Base-by-base conservation (phyloP, 2,888 invertebrate genomes). In the Noctua comes region DNA sequence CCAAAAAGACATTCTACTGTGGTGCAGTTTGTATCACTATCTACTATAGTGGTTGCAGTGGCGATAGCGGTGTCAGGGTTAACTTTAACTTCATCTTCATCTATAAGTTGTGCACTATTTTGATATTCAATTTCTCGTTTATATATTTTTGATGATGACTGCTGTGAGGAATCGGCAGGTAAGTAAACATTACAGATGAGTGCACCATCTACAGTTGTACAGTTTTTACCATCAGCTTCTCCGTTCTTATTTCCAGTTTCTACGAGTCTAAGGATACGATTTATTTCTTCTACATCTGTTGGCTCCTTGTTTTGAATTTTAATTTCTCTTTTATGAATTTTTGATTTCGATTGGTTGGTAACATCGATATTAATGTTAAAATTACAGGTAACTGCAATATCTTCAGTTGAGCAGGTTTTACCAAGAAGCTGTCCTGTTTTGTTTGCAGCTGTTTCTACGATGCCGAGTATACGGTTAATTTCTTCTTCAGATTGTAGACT, bases 141-240 rank as follows among this genome's bases (percentile, higher is more conserved):
- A 21, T 51, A 51, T 54, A 21, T 46, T 43, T 5, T 57, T 18
- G 43, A 43, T 13, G 65, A 24, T 18, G 43, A 18, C n/a, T n/a
- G 31, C 36, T 31, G 0, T 27, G 72, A 7, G 36, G 51, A 13
- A 13, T 65, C 31, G 3, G 51, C 36, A 46, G 81, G 83, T 31
- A 83, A 16, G 21, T 78, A 83, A 3, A 81, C 36, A 24, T 78
- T 36, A 43, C 81, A 81, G 31, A 81, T 59, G 2, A 36, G 2
- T 1, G 43, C 21, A n/a, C 7, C 57, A 24, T 72, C 48, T 24
- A 40, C 13, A 24, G 21, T 64, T 43, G 64, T 83, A 27, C 81
- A 81, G 27, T 72, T 68, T 24, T 7, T 72, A 27, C 62, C 46
- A 16, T 27, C 46, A 62, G 16, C 16, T 36, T 16, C 36, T 51